Conservation (phyloP, 2,797 vertebrate species). For the Lutjanus argentimaculatus region DNA sequence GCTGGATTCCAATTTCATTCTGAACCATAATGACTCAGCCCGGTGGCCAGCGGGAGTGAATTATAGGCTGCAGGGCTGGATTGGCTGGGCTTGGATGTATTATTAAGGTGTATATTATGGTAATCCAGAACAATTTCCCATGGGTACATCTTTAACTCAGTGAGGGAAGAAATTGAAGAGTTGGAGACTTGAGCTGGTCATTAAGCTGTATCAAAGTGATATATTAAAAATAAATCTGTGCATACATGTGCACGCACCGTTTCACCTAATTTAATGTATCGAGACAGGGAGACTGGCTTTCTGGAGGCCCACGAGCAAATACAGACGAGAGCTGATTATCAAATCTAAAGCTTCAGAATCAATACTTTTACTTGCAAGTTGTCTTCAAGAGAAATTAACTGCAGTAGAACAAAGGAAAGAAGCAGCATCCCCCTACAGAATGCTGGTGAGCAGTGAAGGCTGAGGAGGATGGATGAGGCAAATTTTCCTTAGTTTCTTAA, state of each 20-base stretch:
- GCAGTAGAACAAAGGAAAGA: neutral
- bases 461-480: neutral
- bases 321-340: neutral
- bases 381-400: neutral
- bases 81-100: neutral
- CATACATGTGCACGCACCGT: too few relatives aligned
- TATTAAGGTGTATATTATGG: neutral
- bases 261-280: too few relatives aligned
- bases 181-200: neutral
- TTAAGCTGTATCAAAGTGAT: neutral
- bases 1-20: constrained; percentile 27
- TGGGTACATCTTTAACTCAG: neutral
- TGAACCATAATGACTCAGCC: neutral
- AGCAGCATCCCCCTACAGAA: neutral
- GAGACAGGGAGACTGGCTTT: too few relatives aligned
- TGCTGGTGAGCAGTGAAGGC: neutral
- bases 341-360: neutral
- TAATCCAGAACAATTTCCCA: constrained; percentile 3
- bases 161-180: neutral
- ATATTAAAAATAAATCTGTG: too few relatives aligned
- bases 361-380: neutral
- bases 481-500: neutral
- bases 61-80: neutral
- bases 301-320: neutral
- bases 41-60: neutral